A percentile compares a stretch with the other conserved stretches of the same genome.
Evolutionary conservation across 1,140 invertebrate species (phyloP).

Genomic region (Daktulosphaira vitifoliae): DNA sequence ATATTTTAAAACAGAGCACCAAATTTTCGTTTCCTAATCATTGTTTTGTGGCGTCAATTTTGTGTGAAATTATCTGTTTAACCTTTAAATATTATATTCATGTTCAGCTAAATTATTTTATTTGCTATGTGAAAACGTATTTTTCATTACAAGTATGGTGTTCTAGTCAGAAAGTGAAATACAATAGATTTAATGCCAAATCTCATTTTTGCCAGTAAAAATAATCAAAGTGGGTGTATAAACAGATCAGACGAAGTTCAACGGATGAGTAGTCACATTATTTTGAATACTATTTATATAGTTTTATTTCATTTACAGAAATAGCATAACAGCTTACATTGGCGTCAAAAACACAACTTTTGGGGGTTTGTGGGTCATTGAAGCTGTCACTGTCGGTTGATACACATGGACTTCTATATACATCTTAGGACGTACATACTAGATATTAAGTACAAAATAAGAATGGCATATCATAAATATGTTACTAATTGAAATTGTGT

Average conservation of each 20-base stretch:
- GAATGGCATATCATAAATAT: too few relatives aligned
- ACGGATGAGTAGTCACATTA: conserved; percentile 12
- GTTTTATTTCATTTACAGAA: not conserved
- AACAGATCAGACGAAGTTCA: not conserved
- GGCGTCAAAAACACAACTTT: not conserved
- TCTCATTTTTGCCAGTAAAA: conserved; percentile 7
- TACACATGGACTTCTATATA: not conserved
- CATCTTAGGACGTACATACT: too few relatives aligned
- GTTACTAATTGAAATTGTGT: too few relatives aligned
- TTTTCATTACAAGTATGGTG: too few relatives aligned
- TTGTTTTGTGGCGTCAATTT: too few relatives aligned
- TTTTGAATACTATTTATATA: conserved; percentile 10
- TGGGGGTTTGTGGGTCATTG: conserved; percentile 26
- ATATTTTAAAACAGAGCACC: not conserved
- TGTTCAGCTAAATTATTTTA: too few relatives aligned
- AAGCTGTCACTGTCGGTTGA: not conserved
- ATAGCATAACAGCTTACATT: not conserved
- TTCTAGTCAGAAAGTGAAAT: too few relatives aligned
- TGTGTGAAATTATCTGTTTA: too few relatives aligned
- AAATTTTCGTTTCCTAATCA: not conserved
- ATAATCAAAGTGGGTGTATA: not conserved
- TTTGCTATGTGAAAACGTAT: too few relatives aligned
- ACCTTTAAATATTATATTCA: too few relatives aligned
- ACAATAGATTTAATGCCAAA: not conserved
- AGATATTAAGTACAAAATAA: too few relatives aligned